Base-by-base conservation (phyloP, 2,797 vertebrate species). In the Sebastolobus alascanus region DNA sequence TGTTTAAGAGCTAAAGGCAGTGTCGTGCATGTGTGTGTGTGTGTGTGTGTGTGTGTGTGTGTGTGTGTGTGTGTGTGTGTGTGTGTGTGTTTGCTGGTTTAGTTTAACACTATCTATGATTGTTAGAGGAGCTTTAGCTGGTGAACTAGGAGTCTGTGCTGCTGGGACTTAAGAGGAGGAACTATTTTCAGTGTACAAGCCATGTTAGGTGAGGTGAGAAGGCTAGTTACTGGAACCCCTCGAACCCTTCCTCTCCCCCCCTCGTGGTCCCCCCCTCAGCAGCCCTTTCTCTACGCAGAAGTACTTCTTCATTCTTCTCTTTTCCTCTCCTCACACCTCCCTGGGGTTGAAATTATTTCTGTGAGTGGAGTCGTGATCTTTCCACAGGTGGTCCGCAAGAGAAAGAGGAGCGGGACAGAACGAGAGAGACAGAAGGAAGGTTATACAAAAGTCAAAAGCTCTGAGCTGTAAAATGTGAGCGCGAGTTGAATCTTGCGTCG, bases 31-130 rank as follows among this genome's bases (percentile, higher is more conserved):
- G 37, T 78, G 38, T 67, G 56, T 65, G 65, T 75, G 71, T 81
- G 84, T 75, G 67, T 73, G 59, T 76, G 63, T 65, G 38, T 67
- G 65, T 61, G 70, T 80, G 77, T 75, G 31, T 76, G 37, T 66
- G 55, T 52, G 74, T 72, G 79, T 77, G 67, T 80, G 55, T 78
- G 68, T 80, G 84, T 71, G 68, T 71, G 64, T 76, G 64, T 68
- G 54, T 68, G 59, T 59, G 76, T 79, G 81, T 80, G n/a, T 84
- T 73, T 94, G 93, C 93, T 95, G 93, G 93, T 94, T 93, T 90
- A 88, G 79, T 92, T 93, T 72, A 91, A 92, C 87, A 92, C 92
- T 81, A 91, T 91, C 75, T 80, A 88, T 79, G 87, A 88, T 91
- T 89, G 90, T 90, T 92, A 91, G 78, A 90, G 58, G 61, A 88